phyloP scores from a whole-genome alignment of 2,113 vertebrate species.

The Aspiorhynchus laticeps region DNA sequence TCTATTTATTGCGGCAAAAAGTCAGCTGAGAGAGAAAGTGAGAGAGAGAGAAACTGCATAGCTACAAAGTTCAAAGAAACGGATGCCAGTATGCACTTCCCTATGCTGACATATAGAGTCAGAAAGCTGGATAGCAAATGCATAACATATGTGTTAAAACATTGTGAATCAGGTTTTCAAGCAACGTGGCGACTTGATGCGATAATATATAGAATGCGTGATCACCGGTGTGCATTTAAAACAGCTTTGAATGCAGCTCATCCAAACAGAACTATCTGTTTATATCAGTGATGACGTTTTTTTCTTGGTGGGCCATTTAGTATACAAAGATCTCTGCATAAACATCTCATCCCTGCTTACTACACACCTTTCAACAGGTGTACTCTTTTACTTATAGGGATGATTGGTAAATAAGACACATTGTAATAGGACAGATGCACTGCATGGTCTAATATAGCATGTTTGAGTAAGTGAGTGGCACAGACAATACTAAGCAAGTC shows the following conservation, averaged over 20 bases:
- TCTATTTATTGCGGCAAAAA: neutral
- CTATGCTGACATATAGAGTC: neutral
- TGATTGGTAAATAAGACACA: slow-evolving; percentile 1
- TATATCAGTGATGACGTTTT: neutral
- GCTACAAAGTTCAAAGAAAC: slow-evolving; percentile 40
- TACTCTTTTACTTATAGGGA: neutral
- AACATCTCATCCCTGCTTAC: neutral
- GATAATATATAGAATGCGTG: neutral
- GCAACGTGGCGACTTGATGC: neutral
- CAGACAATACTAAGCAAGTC: neutral
- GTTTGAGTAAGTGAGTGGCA: neutral
- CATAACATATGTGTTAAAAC: neutral
- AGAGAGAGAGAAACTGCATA: slow-evolving; percentile 56
- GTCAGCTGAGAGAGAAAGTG: slow-evolving; percentile 60
- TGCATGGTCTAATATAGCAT: slow-evolving; percentile 21
- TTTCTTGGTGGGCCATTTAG: neutral
- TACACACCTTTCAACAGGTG: neutral
- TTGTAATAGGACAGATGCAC: slow-evolving; percentile 6
- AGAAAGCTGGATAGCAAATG: neutral
- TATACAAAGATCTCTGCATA: neutral
- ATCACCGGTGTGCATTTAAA: neutral
- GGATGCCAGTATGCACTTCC: slow-evolving; percentile 22
- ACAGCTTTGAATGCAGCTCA: neutral
- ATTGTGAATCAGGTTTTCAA: neutral
- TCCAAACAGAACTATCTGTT: neutral